A percentile compares a stretch with the other conserved stretches of the same genome.
Conservation (phyloP, 2,113 vertebrate genomes). For the Pterocles gutturalis region DNA sequence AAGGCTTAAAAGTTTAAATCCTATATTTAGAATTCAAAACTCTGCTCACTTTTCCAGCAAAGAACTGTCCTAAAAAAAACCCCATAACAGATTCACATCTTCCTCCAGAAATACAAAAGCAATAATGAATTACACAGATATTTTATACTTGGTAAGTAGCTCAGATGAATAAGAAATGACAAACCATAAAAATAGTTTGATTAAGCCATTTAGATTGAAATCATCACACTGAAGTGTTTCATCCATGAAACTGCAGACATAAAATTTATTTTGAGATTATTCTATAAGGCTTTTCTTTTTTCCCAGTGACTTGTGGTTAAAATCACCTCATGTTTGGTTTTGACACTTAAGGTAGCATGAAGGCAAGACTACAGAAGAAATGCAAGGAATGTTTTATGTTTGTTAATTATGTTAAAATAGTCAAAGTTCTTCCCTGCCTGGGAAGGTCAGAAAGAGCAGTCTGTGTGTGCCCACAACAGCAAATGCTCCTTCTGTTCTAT, state of each 20-base stretch:
- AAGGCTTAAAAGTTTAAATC: constrained; percentile 29
- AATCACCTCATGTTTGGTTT: background rate
- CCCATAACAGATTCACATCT: background rate
- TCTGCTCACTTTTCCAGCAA: background rate
- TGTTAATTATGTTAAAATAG: background rate
- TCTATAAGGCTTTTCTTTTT: background rate
- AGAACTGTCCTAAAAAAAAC: background rate
- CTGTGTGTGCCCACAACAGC: background rate
- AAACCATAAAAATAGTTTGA: constrained; percentile 1
- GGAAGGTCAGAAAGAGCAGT: background rate
- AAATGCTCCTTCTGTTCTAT: background rate
- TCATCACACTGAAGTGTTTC: background rate
- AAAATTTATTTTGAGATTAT: background rate
- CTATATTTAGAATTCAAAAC: background rate
- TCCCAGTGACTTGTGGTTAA: background rate
- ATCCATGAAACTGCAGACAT: background rate
- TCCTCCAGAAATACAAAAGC: background rate
- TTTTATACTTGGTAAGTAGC: background rate
- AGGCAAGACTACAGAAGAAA: background rate
- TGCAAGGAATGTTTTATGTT: background rate
- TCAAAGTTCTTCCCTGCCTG: background rate
- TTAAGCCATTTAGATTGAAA: background rate
- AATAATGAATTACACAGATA: background rate
- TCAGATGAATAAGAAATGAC: background rate
- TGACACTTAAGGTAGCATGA: background rate